Base-by-base conservation (phyloP, 2,888 invertebrate species). In the Resseliella maxima region DNA sequence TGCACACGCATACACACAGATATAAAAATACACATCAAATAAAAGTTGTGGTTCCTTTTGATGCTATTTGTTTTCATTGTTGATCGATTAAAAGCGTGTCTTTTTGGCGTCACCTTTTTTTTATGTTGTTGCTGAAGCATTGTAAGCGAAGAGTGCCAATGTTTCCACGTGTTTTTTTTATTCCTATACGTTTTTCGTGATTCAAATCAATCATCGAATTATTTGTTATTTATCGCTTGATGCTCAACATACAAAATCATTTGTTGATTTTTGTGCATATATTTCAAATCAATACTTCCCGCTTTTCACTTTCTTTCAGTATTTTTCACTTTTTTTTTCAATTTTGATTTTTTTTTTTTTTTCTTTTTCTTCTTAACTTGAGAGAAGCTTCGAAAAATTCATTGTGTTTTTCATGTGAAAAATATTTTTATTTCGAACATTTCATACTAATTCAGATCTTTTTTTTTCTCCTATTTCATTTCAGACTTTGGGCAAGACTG, bases 401-500 rank as follows among this genome's bases (percentile, higher is more conserved):
- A n/a, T n/a, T n/a, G n/a, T n/a, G n/a, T n/a, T 18, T 72, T 72
- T 35, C 3, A 15, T 72, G 15, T 72, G 12, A 24, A 24, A 18
- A 24, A n/a, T 35, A 0, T 81, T 83, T 21, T 3, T 5, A 10
- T 81, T 81, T 36, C 12, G 1, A 81, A 36, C 36, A 35, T 24
- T 24, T 27, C 5, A 81, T 81, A 36, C 8, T 36, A 35, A 21
- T 36, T 31, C 0, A 64, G 8, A 46, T 54, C 45, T n/a, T 59
- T 54, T 85, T 0, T 59, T 27, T 54, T 81, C 46, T 50, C 87
- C 45, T 24, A 87, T 88, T 86, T 86, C 88, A 88, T 89, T 89
- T 86, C 88, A 89, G 89, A 89, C 89, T 88, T 89, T 89, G 88
- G 89, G 88, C 89, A 89, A 89, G 89, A 89, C 89, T 89, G 89